Base-by-base conservation (phyloP, 37 sponge, comb jelly and placozoan species). In the Halichondria panicea region DNA sequence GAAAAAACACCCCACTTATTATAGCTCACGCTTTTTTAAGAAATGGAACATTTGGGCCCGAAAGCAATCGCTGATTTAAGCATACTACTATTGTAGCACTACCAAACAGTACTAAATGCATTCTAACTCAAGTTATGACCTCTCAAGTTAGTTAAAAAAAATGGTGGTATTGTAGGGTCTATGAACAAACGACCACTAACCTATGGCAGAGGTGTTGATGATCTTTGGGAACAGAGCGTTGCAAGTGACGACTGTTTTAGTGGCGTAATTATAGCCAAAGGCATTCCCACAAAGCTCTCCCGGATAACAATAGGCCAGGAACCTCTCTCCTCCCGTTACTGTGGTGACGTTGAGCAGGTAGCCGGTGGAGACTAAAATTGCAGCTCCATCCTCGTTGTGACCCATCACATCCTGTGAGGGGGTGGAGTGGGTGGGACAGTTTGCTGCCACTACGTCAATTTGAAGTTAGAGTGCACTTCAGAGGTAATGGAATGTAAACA, bases 141-240 rank as follows among this genome's bases (percentile, higher is more conserved):
- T 48, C 52, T 18, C 15, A 15, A 11, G 13, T 15, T 18, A 15
- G 13, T 15, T 18, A 15, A 48, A 48, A 48, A 48, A 48, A 15
- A 15, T 48, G 11, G 52, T 11, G 15, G 52, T 48, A 48, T 48
- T 15, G 13, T 48, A 18, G 52, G 52, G 52, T 15, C 52, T 48
- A 18, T 11, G 11, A 11, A 48, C 11, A 11, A 48, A 48, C 11
- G 52, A 55, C 25, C 56, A 66, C 77, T 64, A 15, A 76, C 77
- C 50, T 13, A 76, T 31, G 6, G 77, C 77, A 32, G 33, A 50
- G 2, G 64, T 27, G 21, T 66, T 66, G 33, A 76, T 52, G 22
- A 37, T 43, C 7, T 55, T 83, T 25, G 84, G 84, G 37, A 83
- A 83, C 32, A 83, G 63, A 34, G 84, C 84, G 75, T 83, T 83